Percentiles rank a stretch among this genome's conserved stretches.
These are phyloP conservation scores for Arrhopalites spinosus DNA, from an alignment of 2,888 invertebrate species.

Conservation along the genomic window DNA sequence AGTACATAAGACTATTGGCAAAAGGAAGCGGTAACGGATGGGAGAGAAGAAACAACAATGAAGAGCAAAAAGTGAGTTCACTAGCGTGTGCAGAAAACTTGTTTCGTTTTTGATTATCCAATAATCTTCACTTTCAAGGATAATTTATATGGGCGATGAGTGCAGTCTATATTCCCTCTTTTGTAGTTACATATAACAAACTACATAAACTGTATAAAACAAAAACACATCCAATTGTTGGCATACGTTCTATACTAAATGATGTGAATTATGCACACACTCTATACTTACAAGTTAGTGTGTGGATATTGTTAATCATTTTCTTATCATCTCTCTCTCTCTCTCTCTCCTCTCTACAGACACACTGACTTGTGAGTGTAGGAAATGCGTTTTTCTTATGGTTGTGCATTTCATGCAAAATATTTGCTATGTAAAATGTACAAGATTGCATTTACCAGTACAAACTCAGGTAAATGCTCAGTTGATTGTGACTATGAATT, in stretches of 20 bases:
- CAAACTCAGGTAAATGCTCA: neutral
- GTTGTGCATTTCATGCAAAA: neutral
- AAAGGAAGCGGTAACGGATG: slow-evolving; percentile 26
- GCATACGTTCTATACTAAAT: no score
- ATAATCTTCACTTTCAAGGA: slow-evolving; percentile 36
- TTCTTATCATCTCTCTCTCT: neutral
- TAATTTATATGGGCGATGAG: slow-evolving; percentile 22
- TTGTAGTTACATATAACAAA: no score
- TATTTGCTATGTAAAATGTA: neutral
- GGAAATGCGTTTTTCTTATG: slow-evolving; percentile 22
- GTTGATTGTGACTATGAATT: neutral
- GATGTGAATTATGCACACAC: no score
- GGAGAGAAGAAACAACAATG: slow-evolving; percentile 18
- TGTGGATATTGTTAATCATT: neutral
- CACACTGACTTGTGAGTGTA: neutral
- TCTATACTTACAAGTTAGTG: no score
- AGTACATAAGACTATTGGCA: no score
- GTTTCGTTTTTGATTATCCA: slow-evolving; percentile 31
- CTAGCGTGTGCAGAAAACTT: slow-evolving; percentile 33
- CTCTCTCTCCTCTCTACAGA: neutral
- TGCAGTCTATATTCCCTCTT: neutral
- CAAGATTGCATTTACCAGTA: neutral
- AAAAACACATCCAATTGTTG: no score
- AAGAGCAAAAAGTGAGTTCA: slow-evolving; percentile 24
- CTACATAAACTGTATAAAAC: no score